Evolutionary conservation across 2,113 vertebrate genomes (phyloP), one percentile per base, ranked within the genome.

Genomic region (Aphyosemion australe): DNA sequence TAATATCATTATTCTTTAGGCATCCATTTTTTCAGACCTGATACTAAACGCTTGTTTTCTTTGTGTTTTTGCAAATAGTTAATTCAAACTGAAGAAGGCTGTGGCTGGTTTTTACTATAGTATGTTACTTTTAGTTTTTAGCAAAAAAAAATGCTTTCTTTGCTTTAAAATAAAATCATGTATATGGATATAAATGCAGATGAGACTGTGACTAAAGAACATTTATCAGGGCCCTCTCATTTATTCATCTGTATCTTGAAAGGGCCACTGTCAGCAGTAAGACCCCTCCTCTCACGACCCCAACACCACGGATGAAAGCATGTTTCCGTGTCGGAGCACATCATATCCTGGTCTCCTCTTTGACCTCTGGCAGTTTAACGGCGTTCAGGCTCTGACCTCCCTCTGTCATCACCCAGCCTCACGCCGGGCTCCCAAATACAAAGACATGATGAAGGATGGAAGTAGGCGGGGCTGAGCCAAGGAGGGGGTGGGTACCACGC

Each of bases 291-390:
- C 4, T 57, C 14, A n/a, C n/a, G 32, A 34, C 45, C 37, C 5
- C 32, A 3, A 1, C 61, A 45, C 11, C 34, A 16, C 5, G 16
- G 43, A 53, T 61, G 57, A 73, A 58, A 65, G 68, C 73, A 39
- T 64, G 60, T 59, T 74, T 65, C 51, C 67, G 45, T 80, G 75
- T 16, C 9, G 12, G 31, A 52, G 64, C 26, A 39, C 74, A 8
- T 67, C 64, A 48, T 47, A 16, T 37, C 61, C 61, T 32, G 11
- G 18, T 54, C 70, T 51, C 15, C 55, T 57, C 53, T 51, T 48
- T 81, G 88, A 87, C 87, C 82, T 82, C 68, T 75, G 71, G 18
- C 74, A 57, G 72, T 60, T 83, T 85, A 88, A 84, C 75, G 80
- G 75, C 50, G 54, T 66, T 73, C 61, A 74, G 18, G 73, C 84